phyloP scores from a whole-genome alignment of 2,888 invertebrate species.

The Tenthredo scrophulariae region DNA sequence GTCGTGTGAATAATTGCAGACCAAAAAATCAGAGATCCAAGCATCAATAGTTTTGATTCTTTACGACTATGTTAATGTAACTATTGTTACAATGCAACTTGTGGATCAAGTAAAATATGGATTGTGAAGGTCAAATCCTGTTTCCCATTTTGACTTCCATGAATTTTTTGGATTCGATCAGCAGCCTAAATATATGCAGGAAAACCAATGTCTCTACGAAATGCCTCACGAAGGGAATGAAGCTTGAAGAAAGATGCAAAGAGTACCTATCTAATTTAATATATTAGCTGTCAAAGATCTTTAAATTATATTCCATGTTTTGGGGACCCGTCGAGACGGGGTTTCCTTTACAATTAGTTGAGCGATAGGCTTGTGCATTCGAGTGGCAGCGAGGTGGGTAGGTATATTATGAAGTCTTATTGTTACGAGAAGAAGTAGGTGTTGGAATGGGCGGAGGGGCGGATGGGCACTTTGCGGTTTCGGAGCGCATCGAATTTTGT shows the following conservation, averaged over 20 bases:
- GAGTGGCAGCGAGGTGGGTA: conserved; percentile 38
- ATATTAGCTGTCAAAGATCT: conserved; percentile 7
- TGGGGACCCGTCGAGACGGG: conserved; percentile 9
- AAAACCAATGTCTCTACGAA: neutral
- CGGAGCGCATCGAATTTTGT: conserved; percentile 74
- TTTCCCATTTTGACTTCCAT: no score
- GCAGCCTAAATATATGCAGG: neutral
- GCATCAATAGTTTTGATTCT: no score
- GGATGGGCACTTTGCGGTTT: conserved; percentile 52
- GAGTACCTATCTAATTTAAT: neutral
- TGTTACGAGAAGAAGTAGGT: conserved; percentile 41
- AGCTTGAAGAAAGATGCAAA: neutral
- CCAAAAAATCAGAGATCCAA: no score
- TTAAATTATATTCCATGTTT: conserved; percentile 9
- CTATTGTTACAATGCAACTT: no score
- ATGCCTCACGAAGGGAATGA: neutral
- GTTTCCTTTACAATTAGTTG: conserved; percentile 16
- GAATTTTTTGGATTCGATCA: no score
- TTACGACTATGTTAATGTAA: no score
- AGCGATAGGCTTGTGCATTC: conserved; percentile 21
- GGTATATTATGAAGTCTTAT: conserved; percentile 43
- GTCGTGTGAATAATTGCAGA: no score
- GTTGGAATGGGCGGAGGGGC: conserved; percentile 51
- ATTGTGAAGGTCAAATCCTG: no score
- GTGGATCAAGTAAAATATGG: no score